phyloP scores from a whole-genome alignment of 2,113 vertebrate genomes.

The Nasalis larvatus region DNA sequence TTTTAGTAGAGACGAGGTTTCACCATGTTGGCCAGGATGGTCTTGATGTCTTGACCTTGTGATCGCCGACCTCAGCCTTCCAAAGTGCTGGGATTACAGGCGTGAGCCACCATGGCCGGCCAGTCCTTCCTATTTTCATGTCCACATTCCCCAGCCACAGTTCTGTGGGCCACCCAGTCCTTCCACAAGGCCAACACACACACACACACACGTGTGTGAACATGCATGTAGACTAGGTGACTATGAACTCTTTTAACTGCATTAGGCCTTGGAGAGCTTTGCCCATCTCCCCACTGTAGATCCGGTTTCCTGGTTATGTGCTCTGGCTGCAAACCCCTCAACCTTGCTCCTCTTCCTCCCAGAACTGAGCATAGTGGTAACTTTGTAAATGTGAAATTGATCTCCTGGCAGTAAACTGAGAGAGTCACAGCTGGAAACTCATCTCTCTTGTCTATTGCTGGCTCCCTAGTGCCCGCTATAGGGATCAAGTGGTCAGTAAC shows the following conservation, averaged over 20 bases:
- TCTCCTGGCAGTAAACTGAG: neutral
- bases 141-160: neutral
- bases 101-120: too few relatives aligned
- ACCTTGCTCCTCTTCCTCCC: neutral
- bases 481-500: neutral
- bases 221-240: neutral
- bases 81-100: too few relatives aligned
- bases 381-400: neutral
- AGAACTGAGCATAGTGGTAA: neutral
- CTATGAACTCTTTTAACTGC: neutral
- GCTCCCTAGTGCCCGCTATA: neutral
- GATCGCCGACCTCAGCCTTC: too few relatives aligned
- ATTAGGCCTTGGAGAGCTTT: neutral
- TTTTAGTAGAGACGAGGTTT: too few relatives aligned
- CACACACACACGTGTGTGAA: neutral
- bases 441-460: neutral
- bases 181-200: neutral
- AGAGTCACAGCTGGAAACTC: neutral
- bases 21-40: too few relatives aligned
- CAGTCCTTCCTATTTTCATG: neutral
- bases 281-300: neutral
- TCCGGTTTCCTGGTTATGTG: neutral
- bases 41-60: too few relatives aligned
- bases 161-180: fast-evolving
- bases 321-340: neutral